Conservation (phyloP, 2,113 vertebrate genomes). For the Seriola quinqueradiata region DNA sequence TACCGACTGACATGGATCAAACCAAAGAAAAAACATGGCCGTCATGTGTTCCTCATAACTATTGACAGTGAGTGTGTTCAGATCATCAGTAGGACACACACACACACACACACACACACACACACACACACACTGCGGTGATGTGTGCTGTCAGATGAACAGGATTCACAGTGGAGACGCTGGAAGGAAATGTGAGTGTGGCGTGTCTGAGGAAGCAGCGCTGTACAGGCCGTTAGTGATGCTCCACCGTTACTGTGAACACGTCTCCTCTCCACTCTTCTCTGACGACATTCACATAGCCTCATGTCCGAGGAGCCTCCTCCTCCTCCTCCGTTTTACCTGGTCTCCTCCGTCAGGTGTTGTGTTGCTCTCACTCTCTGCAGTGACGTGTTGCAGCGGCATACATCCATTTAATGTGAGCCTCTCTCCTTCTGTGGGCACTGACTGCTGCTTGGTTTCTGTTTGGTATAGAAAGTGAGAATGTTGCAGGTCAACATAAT, state of each 20-base stretch:
- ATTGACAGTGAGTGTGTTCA: background rate
- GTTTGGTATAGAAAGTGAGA: conserved; percentile 77
- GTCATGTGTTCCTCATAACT: conserved; percentile 42
- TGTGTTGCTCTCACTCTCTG: conserved; percentile 30
- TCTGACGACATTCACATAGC: background rate
- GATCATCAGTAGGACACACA: background rate
- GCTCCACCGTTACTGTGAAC: conserved; percentile 77
- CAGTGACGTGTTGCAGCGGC: conserved; percentile 63
- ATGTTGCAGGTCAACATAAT: conserved; percentile 28
- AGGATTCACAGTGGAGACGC: conserved; percentile 57
- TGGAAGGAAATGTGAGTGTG: conserved; percentile 28
- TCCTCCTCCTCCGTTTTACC: background rate
- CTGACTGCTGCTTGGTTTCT: conserved; percentile 42
- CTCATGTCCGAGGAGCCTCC: conserved; percentile 43
- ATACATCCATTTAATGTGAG: conserved; percentile 57
- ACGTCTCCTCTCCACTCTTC: conserved; percentile 43
- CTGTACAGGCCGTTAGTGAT: conserved; percentile 52
- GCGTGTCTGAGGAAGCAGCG: conserved; percentile 71
- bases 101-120: background rate
- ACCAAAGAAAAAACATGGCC: conserved; percentile 16
- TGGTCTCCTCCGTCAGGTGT: conserved; percentile 3
- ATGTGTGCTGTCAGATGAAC: conserved; percentile 1
- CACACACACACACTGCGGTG: background rate
- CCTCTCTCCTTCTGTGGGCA: conserved; percentile 26
- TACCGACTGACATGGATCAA: conserved; percentile 80